phyloP scores from a whole-genome alignment of 2,888 invertebrate species.

The Epirrita christyi region DNA sequence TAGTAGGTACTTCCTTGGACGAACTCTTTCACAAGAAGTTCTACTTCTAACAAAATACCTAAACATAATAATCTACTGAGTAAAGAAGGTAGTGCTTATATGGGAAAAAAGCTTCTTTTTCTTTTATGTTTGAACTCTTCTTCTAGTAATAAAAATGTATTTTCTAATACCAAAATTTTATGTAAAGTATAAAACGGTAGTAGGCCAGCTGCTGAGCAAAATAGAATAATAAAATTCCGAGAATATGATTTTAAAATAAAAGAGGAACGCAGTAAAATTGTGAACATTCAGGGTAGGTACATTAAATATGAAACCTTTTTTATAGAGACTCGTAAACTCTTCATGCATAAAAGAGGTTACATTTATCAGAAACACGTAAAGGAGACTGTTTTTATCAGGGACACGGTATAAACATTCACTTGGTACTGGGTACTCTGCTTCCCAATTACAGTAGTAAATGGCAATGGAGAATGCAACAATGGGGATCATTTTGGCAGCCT shows the following conservation, averaged over 20 bases:
- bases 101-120: neutral
- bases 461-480: too few species aligned
- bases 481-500: too few species aligned
- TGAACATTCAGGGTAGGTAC: conserved; percentile 17
- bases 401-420: conserved; percentile 11
- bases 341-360: conserved; percentile 22
- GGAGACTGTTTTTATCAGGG: conserved; percentile 14
- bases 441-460: too few species aligned
- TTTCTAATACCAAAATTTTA: neutral
- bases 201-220: conserved; percentile 7
- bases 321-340: conserved; percentile 26
- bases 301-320: conserved; percentile 30
- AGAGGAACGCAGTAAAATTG: conserved; percentile 18
- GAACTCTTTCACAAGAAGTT: too few species aligned
- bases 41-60: too few species aligned
- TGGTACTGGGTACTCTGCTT: conserved; percentile 4
- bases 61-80: too few species aligned
- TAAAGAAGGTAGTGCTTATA: too few species aligned
- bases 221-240: conserved; percentile 9
- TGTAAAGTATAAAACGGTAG: neutral
- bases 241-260: conserved; percentile 23
- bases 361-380: conserved; percentile 25
- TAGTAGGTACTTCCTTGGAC: too few species aligned
- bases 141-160: neutral
- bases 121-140: neutral